Conservation (phyloP, 2,113 vertebrate species). For the Pelvicachromis taeniatus region DNA sequence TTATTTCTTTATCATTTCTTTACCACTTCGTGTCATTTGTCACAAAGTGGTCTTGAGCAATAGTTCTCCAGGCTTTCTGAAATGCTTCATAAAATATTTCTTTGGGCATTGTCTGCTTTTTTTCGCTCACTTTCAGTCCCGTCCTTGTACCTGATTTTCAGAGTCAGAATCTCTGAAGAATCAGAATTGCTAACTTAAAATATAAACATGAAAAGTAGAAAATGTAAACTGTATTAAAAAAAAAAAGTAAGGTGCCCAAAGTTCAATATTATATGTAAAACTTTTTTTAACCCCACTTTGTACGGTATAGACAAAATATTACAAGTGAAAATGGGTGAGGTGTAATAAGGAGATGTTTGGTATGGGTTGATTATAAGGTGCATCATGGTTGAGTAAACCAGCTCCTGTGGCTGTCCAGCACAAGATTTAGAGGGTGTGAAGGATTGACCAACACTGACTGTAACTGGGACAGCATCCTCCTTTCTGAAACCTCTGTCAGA, state of each 20-base stretch:
- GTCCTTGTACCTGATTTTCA: not conserved
- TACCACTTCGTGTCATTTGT: not conserved
- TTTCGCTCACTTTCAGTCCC: not conserved
- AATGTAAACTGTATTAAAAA: not conserved
- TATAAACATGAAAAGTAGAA: not conserved
- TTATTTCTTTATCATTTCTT: not conserved
- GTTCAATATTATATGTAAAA: not conserved
- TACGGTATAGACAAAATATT: not conserved
- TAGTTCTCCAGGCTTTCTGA: not conserved
- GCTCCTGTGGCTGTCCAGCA: not conserved
- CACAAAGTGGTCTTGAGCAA: not conserved
- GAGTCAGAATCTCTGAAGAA: not conserved
- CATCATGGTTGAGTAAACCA: not conserved
- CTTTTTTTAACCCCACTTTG: not conserved
- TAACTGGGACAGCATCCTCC: not conserved
- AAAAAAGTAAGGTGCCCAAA: not conserved
- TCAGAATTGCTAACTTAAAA: not conserved
- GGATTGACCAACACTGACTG: not conserved
- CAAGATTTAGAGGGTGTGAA: not conserved
- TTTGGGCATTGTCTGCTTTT: not conserved
- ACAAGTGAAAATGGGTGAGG: not conserved
- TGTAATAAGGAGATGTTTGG: not conserved
- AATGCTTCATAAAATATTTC: not conserved
- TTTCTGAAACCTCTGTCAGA: not conserved
- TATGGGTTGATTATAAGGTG: not conserved